Evolutionary conservation across 1,140 invertebrate genomes (phyloP), one percentile per base, ranked within the genome.

Genomic region (Euwallacea similis): DNA sequence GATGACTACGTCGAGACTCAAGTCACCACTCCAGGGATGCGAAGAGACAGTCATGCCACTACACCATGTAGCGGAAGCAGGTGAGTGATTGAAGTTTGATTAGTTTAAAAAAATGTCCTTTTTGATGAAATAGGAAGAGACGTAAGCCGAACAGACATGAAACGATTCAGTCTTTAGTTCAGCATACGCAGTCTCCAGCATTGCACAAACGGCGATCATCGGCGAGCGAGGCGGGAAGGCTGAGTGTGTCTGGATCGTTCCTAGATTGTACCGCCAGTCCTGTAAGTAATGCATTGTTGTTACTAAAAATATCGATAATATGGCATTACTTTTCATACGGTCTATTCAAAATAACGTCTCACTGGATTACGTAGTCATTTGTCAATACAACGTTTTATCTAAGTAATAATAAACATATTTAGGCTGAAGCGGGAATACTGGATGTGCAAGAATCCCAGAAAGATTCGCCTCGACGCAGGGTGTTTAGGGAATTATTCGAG

Each of bases 401-500:
- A 4, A 33, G 21, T 4, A 33, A 2, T 33, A 33, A 33, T 33
- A 33, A 2, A 33, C 21, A 33, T 33, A 4, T 33, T 13, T 70
- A 70, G 68, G 47, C 42, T 43, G 54, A 89, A 63, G 89, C 88
- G 79, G 85, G 87, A 0, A 88, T 89, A 81, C 87, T 83, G 73
- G 82, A 83, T 0, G 46, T 10, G 9, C 13, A 10, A 50, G 85
- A 86, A 73, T 69, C 74, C 78, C 79, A 82, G 74, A 84, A 86
- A 42, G 89, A 89, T 76, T 85, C 86, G 44, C 83, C 86, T 44
- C 82, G 87, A 69, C 90, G 90, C 77, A 86, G 87, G 75, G 93
- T 96, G 61, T 97, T 97, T 77, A 88, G 93, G 80, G 97, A 99
- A 83, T 85, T 99, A 58, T 88, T 95, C 42, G 93, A 98, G 81